phyloP scores from a whole-genome alignment of 35 echinoderm and acorn worm species.

The Nesometra sesokonis region DNA sequence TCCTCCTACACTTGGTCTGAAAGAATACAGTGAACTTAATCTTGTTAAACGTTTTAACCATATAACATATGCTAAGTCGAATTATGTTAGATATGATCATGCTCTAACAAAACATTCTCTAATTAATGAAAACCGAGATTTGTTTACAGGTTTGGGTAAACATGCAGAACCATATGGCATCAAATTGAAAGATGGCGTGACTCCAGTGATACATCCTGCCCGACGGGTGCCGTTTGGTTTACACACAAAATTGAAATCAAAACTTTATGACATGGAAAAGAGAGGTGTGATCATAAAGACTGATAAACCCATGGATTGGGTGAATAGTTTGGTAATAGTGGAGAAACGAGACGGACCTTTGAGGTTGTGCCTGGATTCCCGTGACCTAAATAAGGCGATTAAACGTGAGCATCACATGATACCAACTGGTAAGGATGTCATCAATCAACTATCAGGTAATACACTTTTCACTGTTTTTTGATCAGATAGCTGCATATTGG shows the following conservation, averaged over 20 bases:
- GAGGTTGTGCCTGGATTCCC: constrained; percentile 20
- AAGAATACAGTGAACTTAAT: background rate
- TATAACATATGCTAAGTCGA: background rate
- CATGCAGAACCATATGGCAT: too few species aligned
- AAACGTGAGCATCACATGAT: constrained; percentile 27
- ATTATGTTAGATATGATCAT: too few species aligned
- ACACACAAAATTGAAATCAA: background rate
- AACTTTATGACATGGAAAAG: background rate
- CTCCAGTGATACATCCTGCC: background rate
- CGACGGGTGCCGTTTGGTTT: background rate
- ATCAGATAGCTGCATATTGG: constrained; percentile 36
- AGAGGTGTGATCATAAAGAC: background rate
- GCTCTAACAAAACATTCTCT: too few species aligned
- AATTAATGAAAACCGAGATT: too few species aligned
- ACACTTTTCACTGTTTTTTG: constrained; percentile 28
- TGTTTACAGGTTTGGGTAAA: too few species aligned
- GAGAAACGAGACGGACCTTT: constrained; percentile 15
- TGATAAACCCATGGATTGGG: background rate
- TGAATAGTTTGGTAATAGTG: background rate
- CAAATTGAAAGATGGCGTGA: too few species aligned
- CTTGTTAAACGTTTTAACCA: background rate
- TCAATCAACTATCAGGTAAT: background rate
- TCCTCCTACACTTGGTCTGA: background rate
- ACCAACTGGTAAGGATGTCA: constrained; percentile 28
- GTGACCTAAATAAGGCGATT: constrained; percentile 31